A percentile compares a stretch with the other conserved stretches of the same genome.
These are phyloP conservation scores for Tricholauxania praeusta DNA, from an alignment of 2,888 invertebrate species.

Conservation along the genomic window DNA sequence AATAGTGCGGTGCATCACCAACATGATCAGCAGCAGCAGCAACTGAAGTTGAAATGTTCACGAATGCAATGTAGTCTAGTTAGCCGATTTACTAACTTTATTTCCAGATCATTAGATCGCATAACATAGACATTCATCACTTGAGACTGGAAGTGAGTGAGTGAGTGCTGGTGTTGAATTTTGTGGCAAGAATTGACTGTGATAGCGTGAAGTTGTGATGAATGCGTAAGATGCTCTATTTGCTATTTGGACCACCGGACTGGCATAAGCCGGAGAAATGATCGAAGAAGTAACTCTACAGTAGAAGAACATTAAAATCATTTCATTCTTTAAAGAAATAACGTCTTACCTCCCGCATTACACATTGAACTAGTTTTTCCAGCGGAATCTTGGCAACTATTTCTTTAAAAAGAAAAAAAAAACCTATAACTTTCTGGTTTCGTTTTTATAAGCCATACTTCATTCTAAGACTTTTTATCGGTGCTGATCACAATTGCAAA, in stretches of 20 bases:
- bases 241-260: slow-evolving; percentile 12
- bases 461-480: slow-evolving; percentile 44
- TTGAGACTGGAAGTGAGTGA: slow-evolving; percentile 46
- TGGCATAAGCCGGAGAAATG: background rate
- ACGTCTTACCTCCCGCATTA: background rate
- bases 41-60: slow-evolving; percentile 12
- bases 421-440: no score
- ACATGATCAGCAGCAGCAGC: slow-evolving; percentile 1
- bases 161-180: background rate
- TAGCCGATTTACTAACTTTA: slow-evolving; percentile 67
- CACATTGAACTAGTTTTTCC: no score
- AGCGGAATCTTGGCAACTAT: no score
- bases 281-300: no score
- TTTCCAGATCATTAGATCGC: slow-evolving; percentile 67
- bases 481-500: slow-evolving; percentile 47
- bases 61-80: slow-evolving; percentile 50
- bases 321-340: background rate
- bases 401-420: no score
- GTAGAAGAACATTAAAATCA: no score
- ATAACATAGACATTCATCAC: slow-evolving; percentile 66
- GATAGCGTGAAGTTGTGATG: slow-evolving; percentile 39
- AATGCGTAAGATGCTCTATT: slow-evolving; percentile 10
- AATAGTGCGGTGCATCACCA: slow-evolving; percentile 14
- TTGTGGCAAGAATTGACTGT: slow-evolving; percentile 26
- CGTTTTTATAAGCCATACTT: background rate